Percentiles rank a stretch among this genome's conserved stretches.
Conservation (phyloP, 2,113 vertebrate genomes). For the Equus przewalskii region DNA sequence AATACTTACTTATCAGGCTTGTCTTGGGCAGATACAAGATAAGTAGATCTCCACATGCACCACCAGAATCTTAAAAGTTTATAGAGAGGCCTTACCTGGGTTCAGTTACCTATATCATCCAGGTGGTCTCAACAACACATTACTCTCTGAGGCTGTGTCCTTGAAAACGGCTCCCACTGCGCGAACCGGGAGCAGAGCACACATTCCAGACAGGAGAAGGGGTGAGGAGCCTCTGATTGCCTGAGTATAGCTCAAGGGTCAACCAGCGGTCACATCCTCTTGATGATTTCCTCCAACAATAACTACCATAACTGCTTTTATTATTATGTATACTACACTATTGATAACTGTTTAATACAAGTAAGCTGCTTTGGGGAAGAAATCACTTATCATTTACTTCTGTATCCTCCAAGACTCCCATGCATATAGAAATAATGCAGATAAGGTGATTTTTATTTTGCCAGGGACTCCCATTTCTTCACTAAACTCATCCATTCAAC, state of each 20-base stretch:
- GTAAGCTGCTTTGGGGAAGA: background rate
- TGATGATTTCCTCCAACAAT: background rate
- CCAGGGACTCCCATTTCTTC: background rate
- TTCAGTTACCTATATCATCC: background rate
- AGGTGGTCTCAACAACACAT: background rate
- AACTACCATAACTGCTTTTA: background rate
- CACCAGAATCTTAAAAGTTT: background rate
- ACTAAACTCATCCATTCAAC: background rate
- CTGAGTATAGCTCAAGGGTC: background rate
- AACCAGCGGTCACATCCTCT: background rate
- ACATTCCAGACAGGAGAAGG: background rate
- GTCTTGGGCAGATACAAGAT: background rate
- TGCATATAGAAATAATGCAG: background rate
- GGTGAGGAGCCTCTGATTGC: background rate
- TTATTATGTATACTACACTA: background rate
- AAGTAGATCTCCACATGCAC: background rate
- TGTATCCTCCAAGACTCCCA: background rate
- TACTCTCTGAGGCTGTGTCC: background rate
- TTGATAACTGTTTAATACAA: background rate
- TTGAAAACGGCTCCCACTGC: background rate
- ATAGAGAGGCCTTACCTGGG: background rate
- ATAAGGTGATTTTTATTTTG: background rate
- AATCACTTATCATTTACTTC: background rate
- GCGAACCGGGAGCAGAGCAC: background rate
- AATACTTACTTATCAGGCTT: background rate